Evolutionary conservation across 2,113 vertebrate species (phyloP).

Genomic region (Progne subis): DNA sequence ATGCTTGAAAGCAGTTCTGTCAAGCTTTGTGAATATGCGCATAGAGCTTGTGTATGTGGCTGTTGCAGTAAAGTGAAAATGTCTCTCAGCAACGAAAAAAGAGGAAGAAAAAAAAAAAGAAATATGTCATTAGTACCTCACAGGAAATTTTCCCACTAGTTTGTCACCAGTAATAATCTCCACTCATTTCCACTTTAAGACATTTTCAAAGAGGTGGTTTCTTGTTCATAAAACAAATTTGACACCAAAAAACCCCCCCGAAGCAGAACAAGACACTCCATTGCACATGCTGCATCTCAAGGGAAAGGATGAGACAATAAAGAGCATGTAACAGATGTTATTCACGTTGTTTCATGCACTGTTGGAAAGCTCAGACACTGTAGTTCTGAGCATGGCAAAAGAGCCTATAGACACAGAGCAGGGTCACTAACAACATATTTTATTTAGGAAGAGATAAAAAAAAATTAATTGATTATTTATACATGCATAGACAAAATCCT

Average conservation of each 20-base stretch:
- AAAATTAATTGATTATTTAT: not conserved
- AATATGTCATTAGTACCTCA: not conserved
- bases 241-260: rapidly evolving
- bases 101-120: not conserved
- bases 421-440: not conserved
- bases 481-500: not conserved
- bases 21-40: not conserved
- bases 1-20: not conserved
- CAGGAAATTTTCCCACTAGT: not conserved
- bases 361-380: not conserved
- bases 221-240: not conserved
- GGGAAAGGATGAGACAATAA: slow-evolving; percentile 35
- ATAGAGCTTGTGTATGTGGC: not conserved
- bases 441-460: not conserved
- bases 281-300: slow-evolving; percentile 12
- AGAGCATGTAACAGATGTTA: slow-evolving; percentile 18
- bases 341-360: not conserved
- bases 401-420: not conserved
- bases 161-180: not conserved
- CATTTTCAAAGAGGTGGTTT: not conserved
- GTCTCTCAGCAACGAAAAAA: not conserved
- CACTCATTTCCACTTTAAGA: not conserved
- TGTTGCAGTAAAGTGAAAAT: not conserved
- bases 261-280: not conserved
- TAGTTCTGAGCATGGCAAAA: not conserved